Base-by-base conservation (phyloP, 1,140 invertebrate species). In the Camponotus pennsylvanicus region DNA sequence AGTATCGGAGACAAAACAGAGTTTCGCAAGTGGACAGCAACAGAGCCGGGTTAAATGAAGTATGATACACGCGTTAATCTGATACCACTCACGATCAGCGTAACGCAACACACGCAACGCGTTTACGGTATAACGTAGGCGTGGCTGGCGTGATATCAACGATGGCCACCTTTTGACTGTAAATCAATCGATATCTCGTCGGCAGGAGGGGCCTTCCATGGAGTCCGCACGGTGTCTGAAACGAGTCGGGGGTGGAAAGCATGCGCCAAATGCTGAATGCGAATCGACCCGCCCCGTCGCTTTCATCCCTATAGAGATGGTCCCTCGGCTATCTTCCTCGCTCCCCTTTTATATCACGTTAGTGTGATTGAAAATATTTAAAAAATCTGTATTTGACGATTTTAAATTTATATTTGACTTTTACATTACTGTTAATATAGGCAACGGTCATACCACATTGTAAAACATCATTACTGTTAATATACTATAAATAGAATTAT, bases 161-260 rank as follows among this genome's bases (percentile, higher is more conserved):
- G 92, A 95, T 95, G 94, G 94, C 94, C 94, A 95, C 94, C 94
- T 95, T 95, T 94, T 91, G 90, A 93, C 94, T 92, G 92, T 95
- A 94, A 95, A 95, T 95, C 94, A 95, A 95, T 95, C 94, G 94
- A 95, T 95, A 95, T 94, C 94, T 82, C 91, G 91, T 83, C 88
- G 18, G 85, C 87, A 80, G 88, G 91, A 92, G 86, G 91, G 91
- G 90, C 92, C 92, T 92, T 91, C 86, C 88, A 91, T 87, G 66
- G 90, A 90, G 89, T 92, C 90, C 73, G 90, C 86, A 77, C 90
- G 85, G 86, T 49, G 91, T 87, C 73, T 78, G 86, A 89, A 89
- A 85, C 86, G 70, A 52, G 76, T 73, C 87, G 88, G 88, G 90
- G 87, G 85, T 86, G 89, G 87, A 92, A 52, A 84, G 93, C 94